Evolutionary conservation across 1,140 invertebrate species (phyloP).

Genomic region (Coelopa frigida): DNA sequence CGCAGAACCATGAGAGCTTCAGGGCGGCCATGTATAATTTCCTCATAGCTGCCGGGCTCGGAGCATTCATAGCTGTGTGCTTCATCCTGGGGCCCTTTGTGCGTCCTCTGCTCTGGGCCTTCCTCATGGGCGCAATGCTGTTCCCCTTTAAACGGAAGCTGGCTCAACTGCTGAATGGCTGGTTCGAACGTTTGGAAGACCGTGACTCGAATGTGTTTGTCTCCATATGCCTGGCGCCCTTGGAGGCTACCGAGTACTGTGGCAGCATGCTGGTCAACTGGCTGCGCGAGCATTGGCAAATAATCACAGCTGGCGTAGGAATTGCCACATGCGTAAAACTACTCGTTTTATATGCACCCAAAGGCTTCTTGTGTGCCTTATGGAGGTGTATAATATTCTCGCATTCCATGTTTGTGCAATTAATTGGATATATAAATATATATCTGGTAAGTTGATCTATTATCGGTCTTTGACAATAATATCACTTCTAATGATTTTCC

Average conservation of each 20-base stretch:
- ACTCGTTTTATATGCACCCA: conserved; percentile 51
- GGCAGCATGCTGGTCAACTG: conserved; percentile 60
- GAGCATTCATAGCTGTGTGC: conserved; percentile 71
- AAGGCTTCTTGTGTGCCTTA: conserved; percentile 46
- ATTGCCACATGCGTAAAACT: conserved; percentile 32
- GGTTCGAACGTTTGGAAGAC: conserved; percentile 56
- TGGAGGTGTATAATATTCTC: conserved; percentile 46
- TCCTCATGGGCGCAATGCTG: conserved; percentile 80
- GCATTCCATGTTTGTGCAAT: conserved; percentile 40
- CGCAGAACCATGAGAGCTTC: conserved; percentile 48
- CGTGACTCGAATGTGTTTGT: conserved; percentile 54
- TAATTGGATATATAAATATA: conserved; percentile 47
- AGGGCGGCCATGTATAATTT: conserved; percentile 84
- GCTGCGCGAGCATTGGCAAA: conserved; percentile 50
- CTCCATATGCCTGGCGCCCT: conserved; percentile 60
- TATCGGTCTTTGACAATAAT: too few relatives aligned
- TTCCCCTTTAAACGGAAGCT: conserved; percentile 75
- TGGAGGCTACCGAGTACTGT: conserved; percentile 58
- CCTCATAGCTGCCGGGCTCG: conserved; percentile 63
- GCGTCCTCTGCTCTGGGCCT: conserved; percentile 86
- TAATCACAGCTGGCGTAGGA: conserved; percentile 43
- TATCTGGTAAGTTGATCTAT: conserved; percentile 46
- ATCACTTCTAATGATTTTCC: too few relatives aligned
- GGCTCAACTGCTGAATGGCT: conserved; percentile 56
- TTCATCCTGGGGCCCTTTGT: conserved; percentile 78